Evolutionary conservation across 2,797 vertebrate species (phyloP).

Genomic region (Hypotaenidia philippensis): DNA sequence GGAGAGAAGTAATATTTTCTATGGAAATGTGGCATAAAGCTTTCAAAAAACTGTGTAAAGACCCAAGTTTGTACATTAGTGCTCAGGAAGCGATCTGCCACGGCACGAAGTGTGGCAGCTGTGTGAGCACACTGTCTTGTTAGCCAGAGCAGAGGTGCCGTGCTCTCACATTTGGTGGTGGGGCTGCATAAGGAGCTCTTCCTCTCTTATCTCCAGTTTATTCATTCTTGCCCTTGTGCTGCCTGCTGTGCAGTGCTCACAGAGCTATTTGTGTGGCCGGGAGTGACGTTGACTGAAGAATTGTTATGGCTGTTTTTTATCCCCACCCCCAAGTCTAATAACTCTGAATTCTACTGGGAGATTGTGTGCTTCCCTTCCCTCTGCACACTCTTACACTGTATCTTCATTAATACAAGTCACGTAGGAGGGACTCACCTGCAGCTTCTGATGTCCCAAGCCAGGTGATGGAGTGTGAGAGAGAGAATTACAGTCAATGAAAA

Average conservation of each 20-base stretch:
- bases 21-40: not conserved
- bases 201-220: not conserved
- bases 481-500: not conserved
- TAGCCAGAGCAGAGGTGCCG: not conserved
- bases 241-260: not conserved
- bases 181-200: not conserved
- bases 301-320: not conserved
- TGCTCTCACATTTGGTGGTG: not conserved
- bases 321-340: not conserved
- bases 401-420: not conserved
- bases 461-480: not conserved
- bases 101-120: not conserved
- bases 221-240: slow-evolving; percentile 6
- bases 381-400: not conserved
- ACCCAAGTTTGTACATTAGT: not conserved
- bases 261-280: not conserved
- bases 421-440: not conserved
- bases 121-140: accelerated
- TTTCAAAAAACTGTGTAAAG: not conserved
- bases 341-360: not conserved
- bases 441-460: not conserved
- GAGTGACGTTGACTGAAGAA: not conserved
- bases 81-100: not conserved
- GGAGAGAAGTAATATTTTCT: not conserved
- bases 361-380: not conserved